Conservation (phyloP, 2,797 vertebrate species). For the Premnoplex brunnescens region DNA sequence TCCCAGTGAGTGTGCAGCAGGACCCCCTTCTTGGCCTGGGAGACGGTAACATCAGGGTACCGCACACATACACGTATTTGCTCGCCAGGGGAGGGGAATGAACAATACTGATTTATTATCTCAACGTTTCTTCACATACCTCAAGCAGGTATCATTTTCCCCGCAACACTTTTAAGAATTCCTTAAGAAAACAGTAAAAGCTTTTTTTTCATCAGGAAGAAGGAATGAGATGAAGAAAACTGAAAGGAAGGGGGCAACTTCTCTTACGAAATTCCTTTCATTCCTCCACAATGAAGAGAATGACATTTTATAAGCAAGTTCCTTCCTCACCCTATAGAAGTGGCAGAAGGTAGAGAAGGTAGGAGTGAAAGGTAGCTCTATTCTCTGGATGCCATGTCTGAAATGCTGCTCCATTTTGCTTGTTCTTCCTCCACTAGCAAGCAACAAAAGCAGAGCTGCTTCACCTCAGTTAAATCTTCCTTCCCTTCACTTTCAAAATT, state of each 20-base stretch:
- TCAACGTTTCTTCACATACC: background rate
- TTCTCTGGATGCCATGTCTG: background rate
- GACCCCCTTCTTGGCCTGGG: background rate
- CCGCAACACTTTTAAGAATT: background rate
- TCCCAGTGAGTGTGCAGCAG: background rate
- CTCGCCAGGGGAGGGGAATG: rapidly evolving
- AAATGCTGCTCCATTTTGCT: background rate
- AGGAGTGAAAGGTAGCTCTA: background rate
- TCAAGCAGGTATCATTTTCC: background rate
- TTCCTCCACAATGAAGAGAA: background rate
- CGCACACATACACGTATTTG: rapidly evolving
- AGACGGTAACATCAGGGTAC: background rate
- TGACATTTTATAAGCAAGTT: background rate
- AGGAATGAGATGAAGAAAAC: background rate
- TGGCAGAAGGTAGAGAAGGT: background rate
- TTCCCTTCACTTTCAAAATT: background rate
- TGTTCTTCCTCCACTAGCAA: background rate
- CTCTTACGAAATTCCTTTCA: background rate
- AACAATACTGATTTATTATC: background rate
- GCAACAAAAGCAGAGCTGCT: background rate
- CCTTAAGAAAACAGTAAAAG: constrained; percentile 41
- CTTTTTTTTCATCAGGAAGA: background rate
- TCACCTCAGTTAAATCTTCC: background rate
- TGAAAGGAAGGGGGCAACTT: background rate
- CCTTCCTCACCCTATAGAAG: background rate